A percentile compares a stretch with the other conserved stretches of the same genome.
phyloP scores from a whole-genome alignment of 1,140 invertebrate genomes.

The Carposina sasakii region DNA sequence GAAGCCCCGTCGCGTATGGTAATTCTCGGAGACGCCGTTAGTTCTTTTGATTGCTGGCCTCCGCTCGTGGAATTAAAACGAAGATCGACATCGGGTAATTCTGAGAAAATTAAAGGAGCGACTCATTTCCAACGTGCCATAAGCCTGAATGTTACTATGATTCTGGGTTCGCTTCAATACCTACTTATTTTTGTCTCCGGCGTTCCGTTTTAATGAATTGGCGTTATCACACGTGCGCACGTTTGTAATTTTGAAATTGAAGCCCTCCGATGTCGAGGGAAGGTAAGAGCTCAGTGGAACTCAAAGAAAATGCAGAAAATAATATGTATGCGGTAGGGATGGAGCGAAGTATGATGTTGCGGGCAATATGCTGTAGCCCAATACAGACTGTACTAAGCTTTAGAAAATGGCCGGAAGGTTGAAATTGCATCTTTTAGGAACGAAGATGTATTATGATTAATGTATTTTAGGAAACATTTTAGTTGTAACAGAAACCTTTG shows the following conservation, averaged over 20 bases:
- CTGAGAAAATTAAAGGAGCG: conserved; percentile 60
- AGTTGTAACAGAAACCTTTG: conserved; percentile 46
- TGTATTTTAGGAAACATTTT: conserved; percentile 50
- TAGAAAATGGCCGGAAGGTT: conserved; percentile 24
- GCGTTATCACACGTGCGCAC: conserved; percentile 27
- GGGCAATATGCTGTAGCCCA: conserved; percentile 25
- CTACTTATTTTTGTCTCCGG: conserved; percentile 41
- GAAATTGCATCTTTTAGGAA: conserved; percentile 19
- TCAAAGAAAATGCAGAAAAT: conserved; percentile 36
- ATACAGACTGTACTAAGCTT: conserved; percentile 24
- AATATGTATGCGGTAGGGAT: conserved; percentile 18
- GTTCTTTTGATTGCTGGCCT: conserved; percentile 64
- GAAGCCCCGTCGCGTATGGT: conserved; percentile 61
- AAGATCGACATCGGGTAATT: conserved; percentile 51
- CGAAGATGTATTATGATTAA: conserved; percentile 42
- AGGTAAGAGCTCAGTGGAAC: no score
- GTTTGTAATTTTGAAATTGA: conserved; percentile 10
- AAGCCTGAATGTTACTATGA: conserved; percentile 59
- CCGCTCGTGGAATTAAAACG: conserved; percentile 58
- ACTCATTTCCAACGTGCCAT: conserved; percentile 53
- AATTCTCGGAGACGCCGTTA: conserved; percentile 61
- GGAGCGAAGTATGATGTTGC: conserved; percentile 27
- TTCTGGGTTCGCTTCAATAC: conserved; percentile 35
- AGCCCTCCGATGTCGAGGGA: no score
- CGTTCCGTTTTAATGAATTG: conserved; percentile 51